These are phyloP conservation scores for Parauchenoglanis punctatus DNA, from an alignment of 2,797 vertebrate genomes.

Conservation along the genomic window DNA sequence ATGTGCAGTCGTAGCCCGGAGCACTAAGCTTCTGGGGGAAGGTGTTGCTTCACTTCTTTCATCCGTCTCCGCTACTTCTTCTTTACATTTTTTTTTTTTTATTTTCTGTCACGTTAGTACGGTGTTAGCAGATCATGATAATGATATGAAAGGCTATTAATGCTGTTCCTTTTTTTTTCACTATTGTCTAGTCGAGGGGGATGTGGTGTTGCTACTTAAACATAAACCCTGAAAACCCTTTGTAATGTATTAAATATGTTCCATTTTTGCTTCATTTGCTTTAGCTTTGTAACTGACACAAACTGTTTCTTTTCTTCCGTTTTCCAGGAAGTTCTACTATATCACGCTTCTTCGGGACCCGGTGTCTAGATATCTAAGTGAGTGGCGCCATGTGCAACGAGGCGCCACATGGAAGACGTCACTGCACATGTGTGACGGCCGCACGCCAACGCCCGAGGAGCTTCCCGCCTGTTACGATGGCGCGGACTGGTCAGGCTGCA, in stretches of 20 bases:
- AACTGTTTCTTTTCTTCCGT: not conserved
- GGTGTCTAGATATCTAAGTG: conserved; percentile 95
- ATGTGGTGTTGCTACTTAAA: not conserved
- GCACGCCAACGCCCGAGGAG: conserved; percentile 93
- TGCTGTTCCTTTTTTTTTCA: not conserved
- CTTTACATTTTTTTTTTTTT: not conserved
- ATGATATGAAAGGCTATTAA: not conserved
- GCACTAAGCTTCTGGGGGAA: not conserved
- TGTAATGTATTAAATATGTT: not conserved
- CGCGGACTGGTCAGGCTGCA: conserved; percentile 96
- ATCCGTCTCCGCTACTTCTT: not conserved
- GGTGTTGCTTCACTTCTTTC: conserved; percentile 3
- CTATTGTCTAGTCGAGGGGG: not conserved
- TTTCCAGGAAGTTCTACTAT: conserved; percentile 93
- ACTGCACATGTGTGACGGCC: conserved; percentile 96
- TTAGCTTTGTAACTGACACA: not conserved
- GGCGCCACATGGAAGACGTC: conserved; percentile 98
- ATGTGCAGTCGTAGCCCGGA: not conserved
- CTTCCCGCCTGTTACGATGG: conserved; percentile 95
- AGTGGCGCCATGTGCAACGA: conserved; percentile 96
- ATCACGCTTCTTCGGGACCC: conserved; percentile 96
- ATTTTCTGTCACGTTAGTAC: not conserved
- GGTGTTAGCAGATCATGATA: not conserved
- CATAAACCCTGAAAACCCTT: not conserved
- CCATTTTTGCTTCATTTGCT: not conserved